These are phyloP conservation scores for Andrena chrysosceles DNA, from an alignment of 2,888 invertebrate species.

Conservation along the genomic window DNA sequence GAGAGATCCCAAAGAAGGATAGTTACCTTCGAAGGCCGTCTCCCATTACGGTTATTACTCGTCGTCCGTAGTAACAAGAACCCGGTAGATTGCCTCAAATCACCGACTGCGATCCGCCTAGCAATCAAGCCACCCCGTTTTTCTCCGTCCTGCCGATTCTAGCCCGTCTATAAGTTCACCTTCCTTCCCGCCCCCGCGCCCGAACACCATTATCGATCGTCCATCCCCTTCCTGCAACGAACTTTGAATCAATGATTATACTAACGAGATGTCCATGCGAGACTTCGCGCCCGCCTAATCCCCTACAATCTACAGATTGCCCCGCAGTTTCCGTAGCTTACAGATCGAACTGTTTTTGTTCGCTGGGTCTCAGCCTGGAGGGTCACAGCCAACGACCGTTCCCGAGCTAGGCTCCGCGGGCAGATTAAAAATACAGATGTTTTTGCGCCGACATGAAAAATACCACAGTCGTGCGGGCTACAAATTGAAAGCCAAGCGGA, in stretches of 20 bases:
- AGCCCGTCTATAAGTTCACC: conserved; percentile 67
- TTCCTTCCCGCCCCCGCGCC: conserved; percentile 20
- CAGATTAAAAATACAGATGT: conserved; percentile 21
- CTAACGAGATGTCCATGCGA: conserved; percentile 73
- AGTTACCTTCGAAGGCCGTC: conserved; percentile 75
- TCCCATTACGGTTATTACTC: conserved; percentile 83
- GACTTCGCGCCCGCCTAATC: conserved; percentile 50
- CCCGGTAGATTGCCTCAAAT: conserved; percentile 82
- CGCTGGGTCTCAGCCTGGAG: neutral
- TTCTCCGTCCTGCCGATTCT: conserved; percentile 72
- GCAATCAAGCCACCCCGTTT: conserved; percentile 79
- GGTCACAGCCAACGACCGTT: neutral
- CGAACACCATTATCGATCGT: conserved; percentile 79
- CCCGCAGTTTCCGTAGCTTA: neutral
- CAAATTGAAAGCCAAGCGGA: conserved; percentile 75
- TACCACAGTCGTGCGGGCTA: conserved; percentile 63
- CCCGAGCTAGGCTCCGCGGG: neutral
- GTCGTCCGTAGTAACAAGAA: conserved; percentile 82
- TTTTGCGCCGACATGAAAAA: conserved; percentile 42
- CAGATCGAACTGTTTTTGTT: neutral
- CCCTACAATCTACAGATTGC: conserved; percentile 42
- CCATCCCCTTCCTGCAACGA: conserved; percentile 71
- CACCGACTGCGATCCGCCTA: conserved; percentile 82
- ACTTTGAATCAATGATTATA: conserved; percentile 81
- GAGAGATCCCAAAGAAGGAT: conserved; percentile 69